These are phyloP conservation scores for Eledona agricola DNA, from an alignment of 2,888 invertebrate species.

Conservation along the genomic window DNA sequence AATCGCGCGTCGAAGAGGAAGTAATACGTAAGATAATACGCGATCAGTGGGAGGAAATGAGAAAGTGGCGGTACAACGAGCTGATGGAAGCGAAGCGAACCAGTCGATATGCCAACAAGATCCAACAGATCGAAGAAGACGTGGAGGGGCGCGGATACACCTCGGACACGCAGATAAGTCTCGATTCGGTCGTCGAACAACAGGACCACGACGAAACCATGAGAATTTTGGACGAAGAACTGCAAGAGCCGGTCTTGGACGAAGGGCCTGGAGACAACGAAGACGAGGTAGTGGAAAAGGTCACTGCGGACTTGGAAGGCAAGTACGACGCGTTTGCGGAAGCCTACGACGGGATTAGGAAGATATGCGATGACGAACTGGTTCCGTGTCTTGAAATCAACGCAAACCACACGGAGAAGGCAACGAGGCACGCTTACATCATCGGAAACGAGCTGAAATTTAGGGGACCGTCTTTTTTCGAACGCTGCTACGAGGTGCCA, in stretches of 20 bases:
- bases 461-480: constrained; percentile 66
- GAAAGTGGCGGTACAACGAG: constrained; percentile 47
- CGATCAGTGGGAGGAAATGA: constrained; percentile 49
- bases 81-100: constrained; percentile 53
- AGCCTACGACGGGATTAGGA: constrained; percentile 61
- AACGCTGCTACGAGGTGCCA: constrained; percentile 66
- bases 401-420: constrained; percentile 54
- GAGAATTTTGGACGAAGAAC: constrained; percentile 53
- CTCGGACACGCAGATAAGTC: constrained; percentile 52
- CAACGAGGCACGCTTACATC: constrained; percentile 51
- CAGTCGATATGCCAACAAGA: constrained; percentile 44
- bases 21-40: constrained; percentile 40
- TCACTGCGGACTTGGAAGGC: constrained; percentile 63
- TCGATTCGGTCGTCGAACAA: constrained; percentile 64
- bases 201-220: constrained; percentile 64
- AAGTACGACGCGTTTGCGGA: constrained; percentile 63
- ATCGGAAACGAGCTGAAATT: constrained; percentile 58
- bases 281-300: constrained; percentile 63
- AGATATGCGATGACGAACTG: constrained; percentile 59
- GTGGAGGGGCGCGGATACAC: constrained; percentile 35
- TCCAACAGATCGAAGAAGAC: constrained; percentile 39
- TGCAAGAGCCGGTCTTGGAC: constrained; percentile 63
- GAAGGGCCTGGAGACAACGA: constrained; percentile 59
- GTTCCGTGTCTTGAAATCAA: constrained; percentile 64
- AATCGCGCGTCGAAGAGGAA: constrained; percentile 47